Evolutionary conservation across 2,113 vertebrate species (phyloP), one percentile per base, ranked within the genome.

Genomic region (Caracal caracal): DNA sequence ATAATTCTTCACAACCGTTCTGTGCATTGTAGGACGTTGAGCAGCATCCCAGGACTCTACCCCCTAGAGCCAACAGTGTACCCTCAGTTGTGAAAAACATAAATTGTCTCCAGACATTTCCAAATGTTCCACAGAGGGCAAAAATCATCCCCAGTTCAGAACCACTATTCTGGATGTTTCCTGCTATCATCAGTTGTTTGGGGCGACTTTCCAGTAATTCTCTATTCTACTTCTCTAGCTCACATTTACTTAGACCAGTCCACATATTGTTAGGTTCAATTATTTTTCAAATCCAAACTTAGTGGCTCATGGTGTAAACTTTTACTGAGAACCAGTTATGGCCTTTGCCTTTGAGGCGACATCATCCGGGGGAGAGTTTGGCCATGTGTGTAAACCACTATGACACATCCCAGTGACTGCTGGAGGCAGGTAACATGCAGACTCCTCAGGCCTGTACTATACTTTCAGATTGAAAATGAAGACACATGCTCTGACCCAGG

Each of bases 401-500:
- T 26, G 63, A 20, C 13, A 70, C 22, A 17, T 28, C 10, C 35
- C n/a, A 76, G 63, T n/a, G 53, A 75, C 30, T 88, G 5, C 49
- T 80, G 26, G 66, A 75, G 61, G 30, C 19, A 26, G 30, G n/a
- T 16, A 49, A 75, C 10, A 43, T 6, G 9, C 26, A 66, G n/a
- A 20, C 9, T 51, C 13, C 61, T 13, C 2, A 40, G 40, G 35
- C 9, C 43, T 1, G 0, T 15, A 2, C 37, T 76, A 0, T 28
- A 26, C 22, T 89, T 82, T 61, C 43, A 73, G 66, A 59, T 53
- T 49, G 30, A 83, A 92, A 84, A 93, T 61, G 16, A 83, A 28
- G 30, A 84, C 24, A 43, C 2, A 30, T 30, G 24, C 76, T 84
- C 85, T 88, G 66, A 59, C 6, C 11, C 11, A 61, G 4, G 19